Conservation (phyloP, 2,797 vertebrate species). For the Notolepis coatsorum region DNA sequence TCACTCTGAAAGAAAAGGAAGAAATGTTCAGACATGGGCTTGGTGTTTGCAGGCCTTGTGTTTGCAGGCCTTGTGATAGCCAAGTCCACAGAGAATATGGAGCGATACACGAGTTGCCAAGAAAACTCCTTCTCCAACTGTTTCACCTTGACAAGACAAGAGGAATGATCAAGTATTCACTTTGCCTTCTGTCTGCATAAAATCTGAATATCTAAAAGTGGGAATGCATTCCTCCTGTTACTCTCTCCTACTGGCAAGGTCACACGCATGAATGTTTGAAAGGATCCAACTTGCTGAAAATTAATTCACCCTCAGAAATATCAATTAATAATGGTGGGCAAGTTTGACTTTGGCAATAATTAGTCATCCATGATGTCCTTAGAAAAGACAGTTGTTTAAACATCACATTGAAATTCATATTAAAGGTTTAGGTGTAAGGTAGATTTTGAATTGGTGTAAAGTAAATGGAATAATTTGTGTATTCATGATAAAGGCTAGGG, state of each 20-base stretch:
- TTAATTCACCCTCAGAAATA: conserved; percentile 73
- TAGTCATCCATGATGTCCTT: conserved; percentile 53
- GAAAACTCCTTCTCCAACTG: conserved; percentile 25
- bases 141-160: conserved; percentile 59
- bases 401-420: conserved; percentile 53
- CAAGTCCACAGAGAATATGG: conserved; percentile 16
- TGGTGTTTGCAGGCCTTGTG: not conserved
- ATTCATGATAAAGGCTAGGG: conserved; percentile 23
- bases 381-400: conserved; percentile 69
- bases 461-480: conserved; percentile 39
- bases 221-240: conserved; percentile 69
- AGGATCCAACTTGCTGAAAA: conserved; percentile 59
- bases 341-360: conserved; percentile 70
- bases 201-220: conserved; percentile 67
- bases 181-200: conserved; percentile 72
- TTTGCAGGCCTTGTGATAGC: not conserved
- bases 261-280: conserved; percentile 51
- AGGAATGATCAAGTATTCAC: conserved; percentile 68
- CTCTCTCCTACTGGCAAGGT: conserved; percentile 65
- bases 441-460: conserved; percentile 50
- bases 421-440: conserved; percentile 37
- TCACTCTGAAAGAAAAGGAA: no score
- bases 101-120: conserved; percentile 16
- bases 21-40: not conserved
- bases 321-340: conserved; percentile 60